These are phyloP conservation scores for Dynastes maya DNA, from an alignment of 2,888 invertebrate species.

Conservation along the genomic window DNA sequence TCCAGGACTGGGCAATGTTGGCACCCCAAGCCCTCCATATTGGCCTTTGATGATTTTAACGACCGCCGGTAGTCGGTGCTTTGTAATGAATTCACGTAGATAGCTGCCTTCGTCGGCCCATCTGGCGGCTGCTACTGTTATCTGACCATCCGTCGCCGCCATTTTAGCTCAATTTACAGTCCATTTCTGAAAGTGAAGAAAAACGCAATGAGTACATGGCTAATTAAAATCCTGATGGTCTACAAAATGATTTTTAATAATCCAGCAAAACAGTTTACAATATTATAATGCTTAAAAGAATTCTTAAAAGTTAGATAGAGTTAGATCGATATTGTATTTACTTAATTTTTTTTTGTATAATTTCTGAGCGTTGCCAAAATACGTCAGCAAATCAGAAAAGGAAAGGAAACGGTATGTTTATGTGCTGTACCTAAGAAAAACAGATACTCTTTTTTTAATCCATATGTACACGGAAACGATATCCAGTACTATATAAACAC, in stretches of 20 bases:
- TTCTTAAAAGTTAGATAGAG: no score
- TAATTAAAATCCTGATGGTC: background rate
- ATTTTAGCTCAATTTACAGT: slow-evolving; percentile 71
- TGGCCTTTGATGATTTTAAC: slow-evolving; percentile 95
- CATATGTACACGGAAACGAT: no score
- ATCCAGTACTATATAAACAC: no score
- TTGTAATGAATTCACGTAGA: slow-evolving; percentile 81
- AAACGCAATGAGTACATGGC: slow-evolving; percentile 50
- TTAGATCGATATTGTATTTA: no score
- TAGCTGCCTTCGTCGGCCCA: slow-evolving; percentile 83
- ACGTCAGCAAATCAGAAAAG: no score
- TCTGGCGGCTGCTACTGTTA: slow-evolving; percentile 88
- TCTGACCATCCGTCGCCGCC: slow-evolving; percentile 94
- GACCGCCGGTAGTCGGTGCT: slow-evolving; percentile 85
- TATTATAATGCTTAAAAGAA: no score
- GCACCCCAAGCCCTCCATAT: slow-evolving; percentile 92
- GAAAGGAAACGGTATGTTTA: no score
- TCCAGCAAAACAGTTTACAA: no score
- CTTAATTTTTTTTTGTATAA: no score
- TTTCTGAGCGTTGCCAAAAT: no score
- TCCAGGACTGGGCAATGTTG: slow-evolving; percentile 88
- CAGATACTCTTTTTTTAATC: no score
- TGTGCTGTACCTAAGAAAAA: no score
- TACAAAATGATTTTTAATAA: background rate
- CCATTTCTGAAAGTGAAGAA: slow-evolving; percentile 73